Evolutionary conservation across 2,888 invertebrate species (phyloP).

Genomic region (Apamea epomidion): DNA sequence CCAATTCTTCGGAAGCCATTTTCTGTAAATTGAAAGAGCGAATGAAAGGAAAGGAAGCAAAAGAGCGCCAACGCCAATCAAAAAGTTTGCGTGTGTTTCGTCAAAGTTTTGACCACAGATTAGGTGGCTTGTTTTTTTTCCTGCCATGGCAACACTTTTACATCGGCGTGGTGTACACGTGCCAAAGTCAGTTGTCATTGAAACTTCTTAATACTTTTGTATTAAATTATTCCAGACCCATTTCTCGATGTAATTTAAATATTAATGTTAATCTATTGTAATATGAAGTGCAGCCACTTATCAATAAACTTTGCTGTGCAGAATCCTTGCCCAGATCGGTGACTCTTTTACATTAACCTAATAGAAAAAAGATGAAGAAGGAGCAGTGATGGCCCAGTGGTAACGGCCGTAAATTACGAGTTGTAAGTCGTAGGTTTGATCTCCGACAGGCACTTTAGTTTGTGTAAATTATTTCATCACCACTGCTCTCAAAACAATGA

Average conservation of each 20-base stretch:
- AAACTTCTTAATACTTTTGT: not conserved
- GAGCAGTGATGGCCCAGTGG: not conserved
- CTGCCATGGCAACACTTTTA: conserved; percentile 24
- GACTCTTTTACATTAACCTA: not conserved
- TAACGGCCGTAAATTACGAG: not conserved
- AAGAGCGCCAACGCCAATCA: conserved; percentile 76
- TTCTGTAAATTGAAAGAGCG: conserved; percentile 81
- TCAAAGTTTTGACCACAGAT: conserved; percentile 65
- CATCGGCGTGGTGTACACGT: not conserved
- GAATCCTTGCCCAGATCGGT: not conserved
- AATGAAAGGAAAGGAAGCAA: conserved; percentile 71
- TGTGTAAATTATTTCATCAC: not conserved
- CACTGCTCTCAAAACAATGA: not conserved
- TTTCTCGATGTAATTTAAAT: not conserved
- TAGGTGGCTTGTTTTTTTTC: conserved; percentile 11
- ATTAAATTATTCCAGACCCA: not conserved
- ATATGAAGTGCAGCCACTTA: not conserved
- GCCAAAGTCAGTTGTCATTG: not conserved
- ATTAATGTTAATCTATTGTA: not conserved
- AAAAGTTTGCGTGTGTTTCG: conserved; percentile 67
- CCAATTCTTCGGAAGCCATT: conserved; percentile 90
- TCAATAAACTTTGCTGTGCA: not conserved
- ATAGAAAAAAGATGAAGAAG: not conserved
- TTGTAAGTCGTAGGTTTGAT: not conserved
- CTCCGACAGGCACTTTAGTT: too few relatives aligned